A percentile compares a stretch with the other conserved stretches of the same genome.
phyloP scores from a whole-genome alignment of 1,140 invertebrate genomes.

The Cyclina sinensis region DNA sequence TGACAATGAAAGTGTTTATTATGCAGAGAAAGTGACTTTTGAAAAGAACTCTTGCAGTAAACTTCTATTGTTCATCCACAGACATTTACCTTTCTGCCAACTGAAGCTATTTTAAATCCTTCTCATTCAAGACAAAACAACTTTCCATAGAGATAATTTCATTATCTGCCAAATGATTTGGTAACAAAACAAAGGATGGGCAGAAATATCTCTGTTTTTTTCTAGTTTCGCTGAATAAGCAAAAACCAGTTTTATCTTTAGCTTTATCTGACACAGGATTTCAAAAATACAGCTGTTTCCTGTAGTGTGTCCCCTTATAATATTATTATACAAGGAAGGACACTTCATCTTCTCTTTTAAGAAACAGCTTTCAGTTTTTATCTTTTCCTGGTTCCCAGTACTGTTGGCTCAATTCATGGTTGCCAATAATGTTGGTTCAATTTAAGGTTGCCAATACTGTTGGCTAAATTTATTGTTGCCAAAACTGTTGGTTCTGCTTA shows the following conservation, averaged over 20 bases:
- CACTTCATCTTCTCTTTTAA: neutral
- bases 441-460: too few species aligned
- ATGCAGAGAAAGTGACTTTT: neutral
- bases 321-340: neutral
- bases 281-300: neutral
- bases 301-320: neutral
- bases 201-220: neutral
- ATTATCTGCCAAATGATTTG: neutral
- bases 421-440: too few species aligned
- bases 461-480: too few species aligned
- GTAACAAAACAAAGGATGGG: slow-evolving; percentile 9
- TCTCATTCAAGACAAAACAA: neutral
- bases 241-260: slow-evolving; percentile 6
- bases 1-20: neutral
- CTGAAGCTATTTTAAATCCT: neutral
- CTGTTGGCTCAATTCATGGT: too few species aligned
- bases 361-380: neutral
- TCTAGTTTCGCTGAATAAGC: slow-evolving; percentile 31
- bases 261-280: neutral
- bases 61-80: neutral
- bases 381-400: too few species aligned
- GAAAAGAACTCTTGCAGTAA: slow-evolving; percentile 13
- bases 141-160: neutral
- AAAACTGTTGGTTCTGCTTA: too few species aligned
- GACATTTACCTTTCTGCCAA: neutral